A percentile compares a stretch with the other conserved stretches of the same genome.
These are phyloP conservation scores for Pammene fasciana DNA, from an alignment of 2,888 invertebrate genomes.

Conservation along the genomic window DNA sequence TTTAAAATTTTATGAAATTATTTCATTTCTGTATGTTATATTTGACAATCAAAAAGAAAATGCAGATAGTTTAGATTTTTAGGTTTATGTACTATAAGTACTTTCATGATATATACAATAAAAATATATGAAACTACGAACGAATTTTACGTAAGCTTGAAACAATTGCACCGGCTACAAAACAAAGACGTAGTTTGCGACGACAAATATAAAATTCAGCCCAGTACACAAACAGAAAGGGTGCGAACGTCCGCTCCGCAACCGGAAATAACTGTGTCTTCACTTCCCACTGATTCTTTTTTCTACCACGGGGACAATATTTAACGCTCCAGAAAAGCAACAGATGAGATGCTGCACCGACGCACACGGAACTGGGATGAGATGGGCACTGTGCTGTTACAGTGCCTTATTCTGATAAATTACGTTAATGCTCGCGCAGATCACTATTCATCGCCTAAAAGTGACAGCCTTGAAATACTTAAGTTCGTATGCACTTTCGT, in stretches of 20 bases:
- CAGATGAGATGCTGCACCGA: conserved; percentile 44
- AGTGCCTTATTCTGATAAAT: conserved; percentile 27
- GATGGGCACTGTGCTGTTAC: conserved; percentile 21
- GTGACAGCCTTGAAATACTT: neutral
- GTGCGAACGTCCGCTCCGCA: conserved; percentile 41
- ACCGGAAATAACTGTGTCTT: conserved; percentile 49
- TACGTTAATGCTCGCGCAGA: conserved; percentile 16
- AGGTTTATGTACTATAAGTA: neutral
- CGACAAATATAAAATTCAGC: conserved; percentile 21
- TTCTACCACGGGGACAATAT: conserved; percentile 44
- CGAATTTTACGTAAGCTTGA: neutral
- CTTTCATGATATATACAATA: neutral
- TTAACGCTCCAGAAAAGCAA: conserved; percentile 51
- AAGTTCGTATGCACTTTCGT: too few relatives aligned
- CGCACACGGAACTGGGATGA: conserved; percentile 22
- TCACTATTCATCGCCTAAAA: conserved; percentile 2
- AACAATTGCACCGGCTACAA: neutral
- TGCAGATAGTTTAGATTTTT: too few relatives aligned
- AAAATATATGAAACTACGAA: neutral
- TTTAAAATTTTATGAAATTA: too few relatives aligned
- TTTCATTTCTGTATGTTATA: too few relatives aligned
- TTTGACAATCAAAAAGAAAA: too few relatives aligned
- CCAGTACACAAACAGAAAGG: conserved; percentile 40
- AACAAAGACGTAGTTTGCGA: conserved; percentile 24
- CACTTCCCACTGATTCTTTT: conserved; percentile 43